These are phyloP conservation scores for Calephelis perditalis DNA, from an alignment of 2,888 invertebrate species.

Conservation along the genomic window DNA sequence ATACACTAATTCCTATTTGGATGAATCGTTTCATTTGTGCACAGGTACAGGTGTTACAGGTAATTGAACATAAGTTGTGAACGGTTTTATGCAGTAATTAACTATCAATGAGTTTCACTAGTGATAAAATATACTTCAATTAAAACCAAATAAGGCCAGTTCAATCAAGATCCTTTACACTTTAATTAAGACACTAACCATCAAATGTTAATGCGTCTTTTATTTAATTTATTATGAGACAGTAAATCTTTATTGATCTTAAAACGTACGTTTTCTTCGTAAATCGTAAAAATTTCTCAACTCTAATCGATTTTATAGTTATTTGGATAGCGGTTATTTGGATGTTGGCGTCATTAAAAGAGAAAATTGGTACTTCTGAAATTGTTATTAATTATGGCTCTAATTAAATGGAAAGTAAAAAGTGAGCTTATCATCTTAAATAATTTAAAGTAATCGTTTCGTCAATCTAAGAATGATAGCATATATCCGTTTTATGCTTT, in stretches of 20 bases:
- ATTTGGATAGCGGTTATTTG: slow-evolving; percentile 46
- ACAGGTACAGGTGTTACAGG: too few species aligned
- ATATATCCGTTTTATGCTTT: too few species aligned
- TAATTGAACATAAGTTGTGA: too few species aligned
- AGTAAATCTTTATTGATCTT: slow-evolving; percentile 37
- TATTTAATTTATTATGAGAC: not conserved
- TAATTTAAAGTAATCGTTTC: too few species aligned
- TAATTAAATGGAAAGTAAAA: not conserved
- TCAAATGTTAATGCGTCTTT: not conserved
- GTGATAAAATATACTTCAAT: too few species aligned
- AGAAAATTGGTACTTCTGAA: slow-evolving; percentile 4
- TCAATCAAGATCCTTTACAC: too few species aligned
- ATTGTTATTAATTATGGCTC: not conserved
- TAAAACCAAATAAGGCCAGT: too few species aligned
- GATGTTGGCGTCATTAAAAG: slow-evolving; percentile 28
- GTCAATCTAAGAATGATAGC: too few species aligned
- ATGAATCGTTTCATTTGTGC: too few species aligned
- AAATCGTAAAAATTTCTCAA: slow-evolving; percentile 43
- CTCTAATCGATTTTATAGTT: slow-evolving; percentile 51
- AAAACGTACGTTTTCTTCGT: slow-evolving; percentile 47
- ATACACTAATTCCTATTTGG: too few species aligned
- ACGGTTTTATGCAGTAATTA: too few species aligned
- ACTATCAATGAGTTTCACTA: too few species aligned
- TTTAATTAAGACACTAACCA: not conserved
- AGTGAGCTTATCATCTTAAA: not conserved